A percentile compares a stretch with the other conserved stretches of the same genome.
Evolutionary conservation across 2,797 vertebrate species (phyloP).

Genomic region (Tadarida brasiliensis): DNA sequence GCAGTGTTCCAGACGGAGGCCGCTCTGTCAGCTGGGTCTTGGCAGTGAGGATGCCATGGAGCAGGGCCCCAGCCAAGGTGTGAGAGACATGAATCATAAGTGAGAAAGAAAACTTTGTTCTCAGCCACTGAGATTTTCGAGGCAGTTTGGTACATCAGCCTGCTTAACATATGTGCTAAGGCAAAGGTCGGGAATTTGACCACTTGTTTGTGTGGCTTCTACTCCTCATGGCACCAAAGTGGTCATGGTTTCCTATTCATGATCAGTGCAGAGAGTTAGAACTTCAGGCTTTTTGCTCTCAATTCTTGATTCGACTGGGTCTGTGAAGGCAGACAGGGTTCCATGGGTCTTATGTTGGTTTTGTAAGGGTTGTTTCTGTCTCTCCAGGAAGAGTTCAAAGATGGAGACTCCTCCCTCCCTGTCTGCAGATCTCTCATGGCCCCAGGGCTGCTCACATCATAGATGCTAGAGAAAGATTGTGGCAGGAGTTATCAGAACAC

Average conservation of each 20-base stretch:
- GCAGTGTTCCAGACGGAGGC: background rate
- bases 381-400: background rate
- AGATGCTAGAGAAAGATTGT: background rate
- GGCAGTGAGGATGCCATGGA: background rate
- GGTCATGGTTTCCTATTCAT: background rate
- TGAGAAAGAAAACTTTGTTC: background rate
- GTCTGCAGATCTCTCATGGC: background rate
- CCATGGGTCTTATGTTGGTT: background rate
- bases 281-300: background rate
- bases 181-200: background rate
- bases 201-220: background rate
- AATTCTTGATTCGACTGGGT: background rate
- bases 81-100: background rate
- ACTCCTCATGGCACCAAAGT: background rate
- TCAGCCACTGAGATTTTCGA: background rate
- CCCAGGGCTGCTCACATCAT: accelerated
- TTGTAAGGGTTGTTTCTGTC: background rate
- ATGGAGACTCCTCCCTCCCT: background rate
- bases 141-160: background rate
- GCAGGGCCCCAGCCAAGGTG: background rate
- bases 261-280: background rate
- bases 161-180: background rate
- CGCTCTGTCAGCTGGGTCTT: background rate
- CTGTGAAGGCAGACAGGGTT: background rate
- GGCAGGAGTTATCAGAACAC: background rate